Evolutionary conservation across 2,888 invertebrate genomes (phyloP).

Genomic region (Acanthoscelides obtectus): DNA sequence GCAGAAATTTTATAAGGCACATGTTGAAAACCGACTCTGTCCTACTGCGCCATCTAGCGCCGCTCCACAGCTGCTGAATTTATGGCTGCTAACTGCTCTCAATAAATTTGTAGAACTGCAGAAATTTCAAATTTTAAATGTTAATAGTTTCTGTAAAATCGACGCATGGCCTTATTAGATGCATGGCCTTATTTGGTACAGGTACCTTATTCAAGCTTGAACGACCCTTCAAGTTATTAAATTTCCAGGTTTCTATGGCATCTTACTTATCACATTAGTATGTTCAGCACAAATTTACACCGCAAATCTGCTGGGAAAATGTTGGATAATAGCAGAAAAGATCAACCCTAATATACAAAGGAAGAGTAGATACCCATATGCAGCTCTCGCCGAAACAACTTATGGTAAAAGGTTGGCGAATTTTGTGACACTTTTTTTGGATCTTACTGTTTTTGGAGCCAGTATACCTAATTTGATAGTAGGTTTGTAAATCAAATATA

Average conservation of each 20-base stretch:
- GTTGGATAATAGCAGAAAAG: constrained; percentile 76
- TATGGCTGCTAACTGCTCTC: no score
- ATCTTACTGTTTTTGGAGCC: constrained; percentile 71
- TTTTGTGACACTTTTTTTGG: constrained; percentile 64
- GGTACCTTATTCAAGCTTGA: no score
- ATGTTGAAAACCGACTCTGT: no score
- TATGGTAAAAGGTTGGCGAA: constrained; percentile 61
- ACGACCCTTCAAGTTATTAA: no score
- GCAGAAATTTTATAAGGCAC: no score
- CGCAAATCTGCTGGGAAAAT: constrained; percentile 70
- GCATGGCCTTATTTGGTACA: no score
- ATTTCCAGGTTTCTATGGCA: constrained; percentile 64
- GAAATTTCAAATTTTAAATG: no score
- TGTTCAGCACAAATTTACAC: constrained; percentile 75
- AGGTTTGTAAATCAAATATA: constrained; percentile 48
- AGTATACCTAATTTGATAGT: constrained; percentile 77
- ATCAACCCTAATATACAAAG: constrained; percentile 56
- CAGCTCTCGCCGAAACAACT: constrained; percentile 76
- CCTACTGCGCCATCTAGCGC: no score
- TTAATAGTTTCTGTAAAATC: no score
- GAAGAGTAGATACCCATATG: constrained; percentile 69
- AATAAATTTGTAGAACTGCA: no score
- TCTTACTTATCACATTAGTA: constrained; percentile 63
- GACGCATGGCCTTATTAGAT: no score
- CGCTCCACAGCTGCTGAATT: no score